Evolutionary conservation across 2,888 invertebrate genomes (phyloP).

Genomic region (Blastobasis adustella): DNA sequence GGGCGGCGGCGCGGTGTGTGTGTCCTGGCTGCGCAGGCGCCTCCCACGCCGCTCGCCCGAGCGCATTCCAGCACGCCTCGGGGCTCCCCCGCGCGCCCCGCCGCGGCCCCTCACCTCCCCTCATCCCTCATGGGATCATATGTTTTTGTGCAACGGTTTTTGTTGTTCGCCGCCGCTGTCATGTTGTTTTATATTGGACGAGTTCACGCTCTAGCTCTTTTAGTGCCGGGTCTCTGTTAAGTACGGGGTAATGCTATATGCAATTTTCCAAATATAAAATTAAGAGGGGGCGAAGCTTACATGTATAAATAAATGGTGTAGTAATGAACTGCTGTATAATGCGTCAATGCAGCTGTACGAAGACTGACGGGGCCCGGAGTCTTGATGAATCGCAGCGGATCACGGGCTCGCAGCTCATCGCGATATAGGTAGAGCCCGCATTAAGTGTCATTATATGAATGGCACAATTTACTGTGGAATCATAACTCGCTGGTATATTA

Average conservation of each 20-base stretch:
- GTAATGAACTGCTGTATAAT: no score
- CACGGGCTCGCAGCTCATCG: no score
- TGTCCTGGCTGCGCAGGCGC: conserved; percentile 47
- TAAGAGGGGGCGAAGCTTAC: no score
- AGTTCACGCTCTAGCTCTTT: conserved; percentile 69
- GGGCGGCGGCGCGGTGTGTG: conserved; percentile 58
- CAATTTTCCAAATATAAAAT: no score
- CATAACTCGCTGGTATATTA: conserved; percentile 53
- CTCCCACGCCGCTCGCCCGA: conserved; percentile 71
- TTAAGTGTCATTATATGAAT: conserved; percentile 69
- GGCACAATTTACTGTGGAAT: conserved; percentile 62
- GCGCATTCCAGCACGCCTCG: conserved; percentile 74
- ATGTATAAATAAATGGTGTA: no score
- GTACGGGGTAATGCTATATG: no score
- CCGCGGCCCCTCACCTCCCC: conserved; percentile 29
- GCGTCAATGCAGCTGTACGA: no score
- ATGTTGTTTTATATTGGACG: conserved; percentile 59
- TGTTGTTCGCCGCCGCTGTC: conserved; percentile 70
- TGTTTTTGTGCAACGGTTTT: conserved; percentile 76
- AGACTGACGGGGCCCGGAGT: no score
- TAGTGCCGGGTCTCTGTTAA: conserved; percentile 30
- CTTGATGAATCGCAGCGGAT: no score
- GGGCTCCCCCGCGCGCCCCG: conserved; percentile 41
- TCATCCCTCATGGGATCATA: conserved; percentile 70
- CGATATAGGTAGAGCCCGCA: conserved; percentile 30